These are phyloP conservation scores for Nomada ferruginata DNA, from an alignment of 2,888 invertebrate genomes.

Conservation along the genomic window DNA sequence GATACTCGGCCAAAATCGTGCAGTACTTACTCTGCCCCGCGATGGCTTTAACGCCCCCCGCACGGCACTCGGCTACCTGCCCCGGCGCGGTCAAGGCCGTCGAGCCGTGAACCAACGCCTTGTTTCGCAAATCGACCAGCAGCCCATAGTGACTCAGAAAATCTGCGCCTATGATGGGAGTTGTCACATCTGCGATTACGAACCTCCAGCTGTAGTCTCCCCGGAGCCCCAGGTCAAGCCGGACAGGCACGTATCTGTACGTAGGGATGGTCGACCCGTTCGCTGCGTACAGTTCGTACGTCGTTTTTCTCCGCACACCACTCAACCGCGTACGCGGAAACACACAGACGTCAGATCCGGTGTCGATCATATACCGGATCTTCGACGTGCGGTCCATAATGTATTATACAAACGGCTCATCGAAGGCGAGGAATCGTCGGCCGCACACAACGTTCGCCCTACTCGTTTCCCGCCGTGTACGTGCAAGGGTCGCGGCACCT, in stretches of 20 bases:
- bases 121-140: background rate
- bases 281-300: background rate
- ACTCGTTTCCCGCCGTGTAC: background rate
- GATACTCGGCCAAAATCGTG: background rate
- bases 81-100: background rate
- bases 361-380: too few relatives aligned
- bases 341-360: too few relatives aligned
- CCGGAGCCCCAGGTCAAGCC: background rate
- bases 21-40: background rate
- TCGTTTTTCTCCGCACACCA: background rate
- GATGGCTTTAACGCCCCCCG: background rate
- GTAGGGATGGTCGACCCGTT: background rate
- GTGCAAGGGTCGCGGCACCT: background rate
- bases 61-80: background rate
- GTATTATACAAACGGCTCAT: too few relatives aligned
- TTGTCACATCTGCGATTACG: conserved; percentile 3
- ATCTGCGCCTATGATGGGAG: background rate
- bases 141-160: background rate
- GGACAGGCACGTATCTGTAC: background rate
- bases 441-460: too few relatives aligned
- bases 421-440: too few relatives aligned
- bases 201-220: conserved; percentile 1
- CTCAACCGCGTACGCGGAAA: background rate
- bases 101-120: background rate
- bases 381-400: too few relatives aligned